phyloP scores from a whole-genome alignment of 2,888 invertebrate species.

The Frankliniella fusca region DNA sequence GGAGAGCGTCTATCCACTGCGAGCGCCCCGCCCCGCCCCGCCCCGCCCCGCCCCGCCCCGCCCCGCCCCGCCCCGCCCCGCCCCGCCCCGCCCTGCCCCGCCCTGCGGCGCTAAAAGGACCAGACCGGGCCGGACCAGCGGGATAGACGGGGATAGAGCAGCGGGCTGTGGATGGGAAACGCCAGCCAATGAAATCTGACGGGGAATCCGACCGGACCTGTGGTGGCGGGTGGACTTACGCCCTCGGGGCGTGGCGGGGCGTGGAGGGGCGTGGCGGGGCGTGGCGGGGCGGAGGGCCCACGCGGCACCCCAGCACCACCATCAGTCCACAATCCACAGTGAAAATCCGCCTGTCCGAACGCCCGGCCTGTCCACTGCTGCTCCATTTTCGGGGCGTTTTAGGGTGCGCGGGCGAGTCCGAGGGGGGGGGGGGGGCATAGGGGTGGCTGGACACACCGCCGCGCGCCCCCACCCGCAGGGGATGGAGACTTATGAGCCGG shows the following conservation, averaged over 20 bases:
- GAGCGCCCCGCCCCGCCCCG: not conserved
- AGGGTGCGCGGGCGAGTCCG: not conserved
- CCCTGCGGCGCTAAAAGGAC: not conserved
- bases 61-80: not conserved
- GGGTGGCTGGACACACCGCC: not conserved
- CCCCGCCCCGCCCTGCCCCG: not conserved
- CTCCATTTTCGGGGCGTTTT: too few relatives aligned
- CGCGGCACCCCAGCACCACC: too few relatives aligned
- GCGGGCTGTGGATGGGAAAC: too few relatives aligned
- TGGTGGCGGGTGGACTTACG: too few relatives aligned
- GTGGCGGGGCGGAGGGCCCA: too few relatives aligned
- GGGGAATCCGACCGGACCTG: not conserved
- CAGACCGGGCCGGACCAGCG: too few relatives aligned
- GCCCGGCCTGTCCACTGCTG: too few relatives aligned
- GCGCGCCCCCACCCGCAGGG: too few relatives aligned
- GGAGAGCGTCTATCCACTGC: not conserved
- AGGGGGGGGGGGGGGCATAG: not conserved
- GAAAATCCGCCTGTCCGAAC: too few relatives aligned
- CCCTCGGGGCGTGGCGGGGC: too few relatives aligned
- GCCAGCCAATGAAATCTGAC: conserved; percentile 5
- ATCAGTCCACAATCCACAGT: too few relatives aligned
- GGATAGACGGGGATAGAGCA: not conserved
- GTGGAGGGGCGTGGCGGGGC: too few relatives aligned
- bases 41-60: not conserved
- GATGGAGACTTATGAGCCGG: conserved; percentile 16